Percentiles rank a stretch among this genome's conserved stretches.
These are phyloP conservation scores for Echiichthys vipera DNA, from an alignment of 2,797 vertebrate genomes.

Conservation along the genomic window DNA sequence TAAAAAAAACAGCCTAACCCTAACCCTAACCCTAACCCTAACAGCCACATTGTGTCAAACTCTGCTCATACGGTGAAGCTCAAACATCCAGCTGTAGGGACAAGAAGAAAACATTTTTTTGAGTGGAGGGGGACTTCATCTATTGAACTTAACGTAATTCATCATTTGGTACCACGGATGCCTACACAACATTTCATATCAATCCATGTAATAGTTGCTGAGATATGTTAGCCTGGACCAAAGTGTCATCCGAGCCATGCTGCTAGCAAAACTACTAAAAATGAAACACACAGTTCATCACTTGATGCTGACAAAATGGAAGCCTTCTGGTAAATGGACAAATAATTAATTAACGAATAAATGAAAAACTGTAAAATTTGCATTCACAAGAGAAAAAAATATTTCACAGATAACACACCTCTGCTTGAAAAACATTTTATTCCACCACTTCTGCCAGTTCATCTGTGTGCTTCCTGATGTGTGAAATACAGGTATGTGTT, in stretches of 20 bases:
- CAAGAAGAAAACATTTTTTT: no score
- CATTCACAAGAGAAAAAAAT: no score
- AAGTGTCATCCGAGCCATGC: not conserved
- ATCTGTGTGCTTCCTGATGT: not conserved
- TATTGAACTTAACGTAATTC: not conserved
- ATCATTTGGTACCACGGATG: not conserved
- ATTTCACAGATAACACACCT: slow-evolving; percentile 14
- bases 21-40: no score
- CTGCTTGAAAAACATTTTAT: slow-evolving; percentile 16
- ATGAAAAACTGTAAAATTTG: no score
- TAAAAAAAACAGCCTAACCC: no score
- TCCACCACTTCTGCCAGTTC: not conserved
- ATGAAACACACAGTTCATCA: not conserved
- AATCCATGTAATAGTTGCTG: not conserved
- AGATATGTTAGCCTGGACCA: not conserved
- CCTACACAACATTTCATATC: not conserved
- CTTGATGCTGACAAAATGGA: not conserved
- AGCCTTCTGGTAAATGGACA: not conserved
- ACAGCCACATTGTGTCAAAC: no score
- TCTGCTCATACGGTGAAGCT: no score
- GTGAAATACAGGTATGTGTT: no score
- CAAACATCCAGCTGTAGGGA: no score
- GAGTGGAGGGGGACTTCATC: no score
- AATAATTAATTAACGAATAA: not conserved
- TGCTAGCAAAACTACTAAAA: no score